Percentiles rank a stretch among this genome's conserved stretches.
Evolutionary conservation across 2,113 vertebrate genomes (phyloP).

Genomic region (Pogonocichla stellata): DNA sequence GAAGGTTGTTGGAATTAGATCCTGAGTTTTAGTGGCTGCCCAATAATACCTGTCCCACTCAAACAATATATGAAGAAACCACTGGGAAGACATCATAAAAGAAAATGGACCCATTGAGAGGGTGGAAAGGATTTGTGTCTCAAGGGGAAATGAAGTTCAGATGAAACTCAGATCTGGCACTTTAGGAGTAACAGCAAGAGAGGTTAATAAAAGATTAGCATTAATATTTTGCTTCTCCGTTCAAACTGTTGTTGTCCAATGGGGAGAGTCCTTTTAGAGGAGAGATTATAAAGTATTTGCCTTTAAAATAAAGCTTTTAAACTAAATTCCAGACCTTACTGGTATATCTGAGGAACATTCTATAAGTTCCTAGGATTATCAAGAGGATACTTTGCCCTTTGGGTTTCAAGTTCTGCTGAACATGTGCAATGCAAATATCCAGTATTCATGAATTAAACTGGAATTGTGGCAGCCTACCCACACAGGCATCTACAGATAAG

Average conservation of each 20-base stretch:
- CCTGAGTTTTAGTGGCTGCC: neutral
- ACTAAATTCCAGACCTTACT: neutral
- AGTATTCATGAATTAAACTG: neutral
- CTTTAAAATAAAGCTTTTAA: slow-evolving; percentile 2
- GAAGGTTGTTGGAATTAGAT: neutral
- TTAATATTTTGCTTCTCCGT: neutral
- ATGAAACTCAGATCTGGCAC: neutral
- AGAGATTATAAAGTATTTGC: neutral
- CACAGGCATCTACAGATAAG: neutral
- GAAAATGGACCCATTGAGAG: neutral
- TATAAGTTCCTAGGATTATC: neutral
- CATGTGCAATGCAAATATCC: neutral
- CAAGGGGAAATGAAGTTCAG: neutral
- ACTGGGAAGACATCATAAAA: neutral
- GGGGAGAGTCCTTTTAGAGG: neutral
- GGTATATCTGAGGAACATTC: neutral
- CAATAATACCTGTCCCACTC: neutral
- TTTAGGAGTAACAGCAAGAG: neutral
- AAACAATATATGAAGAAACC: neutral
- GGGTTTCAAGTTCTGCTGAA: neutral
- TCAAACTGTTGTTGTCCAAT: neutral
- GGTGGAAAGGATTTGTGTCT: neutral
- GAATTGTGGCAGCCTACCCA: neutral
- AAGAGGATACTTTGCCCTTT: neutral
- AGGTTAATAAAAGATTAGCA: neutral